Evolutionary conservation across 2,888 invertebrate species (phyloP).

Genomic region (Cryptophagus acutangulus): DNA sequence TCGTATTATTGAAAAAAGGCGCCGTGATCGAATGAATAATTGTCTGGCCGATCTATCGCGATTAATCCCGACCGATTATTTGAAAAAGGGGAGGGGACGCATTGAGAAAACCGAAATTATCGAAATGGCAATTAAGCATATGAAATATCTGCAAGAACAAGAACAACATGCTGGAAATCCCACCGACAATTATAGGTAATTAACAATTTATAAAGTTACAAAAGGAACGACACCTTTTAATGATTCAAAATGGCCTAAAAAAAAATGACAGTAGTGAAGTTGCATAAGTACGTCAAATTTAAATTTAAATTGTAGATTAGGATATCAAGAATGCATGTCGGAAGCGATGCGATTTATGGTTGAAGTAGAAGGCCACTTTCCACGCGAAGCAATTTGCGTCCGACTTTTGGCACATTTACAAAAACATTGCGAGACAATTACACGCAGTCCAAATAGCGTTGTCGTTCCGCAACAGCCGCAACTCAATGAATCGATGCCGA

Average conservation of each 20-base stretch:
- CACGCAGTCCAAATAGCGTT: conserved; percentile 30
- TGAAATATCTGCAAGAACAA: conserved; percentile 87
- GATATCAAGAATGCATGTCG: conserved; percentile 86
- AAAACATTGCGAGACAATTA: conserved; percentile 69
- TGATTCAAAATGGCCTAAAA: no score
- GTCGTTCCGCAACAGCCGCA: conserved; percentile 3
- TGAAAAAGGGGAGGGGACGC: conserved; percentile 91
- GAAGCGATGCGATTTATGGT: conserved; percentile 87
- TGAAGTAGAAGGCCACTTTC: conserved; percentile 75
- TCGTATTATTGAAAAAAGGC: conserved; percentile 91
- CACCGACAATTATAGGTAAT: conserved; percentile 42
- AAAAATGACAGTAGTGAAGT: no score
- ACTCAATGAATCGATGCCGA: conserved; percentile 34
- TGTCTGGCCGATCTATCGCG: conserved; percentile 90
- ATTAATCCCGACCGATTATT: conserved; percentile 86
- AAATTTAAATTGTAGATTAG: conserved; percentile 61
- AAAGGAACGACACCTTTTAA: no score
- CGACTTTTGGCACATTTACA: conserved; percentile 78
- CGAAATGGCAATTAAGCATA: conserved; percentile 94
- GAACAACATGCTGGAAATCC: conserved; percentile 52
- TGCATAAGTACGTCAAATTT: no score
- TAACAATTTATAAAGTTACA: no score
- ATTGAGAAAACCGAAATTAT: conserved; percentile 98
- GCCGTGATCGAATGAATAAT: conserved; percentile 96
- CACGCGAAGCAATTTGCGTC: conserved; percentile 75